These are phyloP conservation scores for Crematogaster levior DNA, from an alignment of 2,888 invertebrate genomes.

Conservation along the genomic window DNA sequence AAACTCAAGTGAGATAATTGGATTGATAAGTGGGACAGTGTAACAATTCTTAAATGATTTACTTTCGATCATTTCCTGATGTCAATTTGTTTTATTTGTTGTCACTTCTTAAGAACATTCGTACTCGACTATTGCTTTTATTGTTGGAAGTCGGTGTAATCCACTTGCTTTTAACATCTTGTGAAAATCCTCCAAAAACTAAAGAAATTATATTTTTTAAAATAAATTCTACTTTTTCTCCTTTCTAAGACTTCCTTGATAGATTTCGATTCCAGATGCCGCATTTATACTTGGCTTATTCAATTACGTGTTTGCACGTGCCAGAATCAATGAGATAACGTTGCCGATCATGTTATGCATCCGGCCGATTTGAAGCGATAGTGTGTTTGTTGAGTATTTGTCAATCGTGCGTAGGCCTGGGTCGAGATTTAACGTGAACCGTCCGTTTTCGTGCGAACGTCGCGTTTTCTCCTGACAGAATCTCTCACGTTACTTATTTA, in stretches of 20 bases:
- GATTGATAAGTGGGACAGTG: not conserved
- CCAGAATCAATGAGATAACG: slow-evolving; percentile 4
- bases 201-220: not conserved
- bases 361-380: slow-evolving; percentile 48
- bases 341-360: slow-evolving; percentile 34
- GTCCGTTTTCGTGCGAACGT: slow-evolving; percentile 8
- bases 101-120: not conserved
- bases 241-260: not conserved
- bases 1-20: not conserved
- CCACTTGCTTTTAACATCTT: not conserved
- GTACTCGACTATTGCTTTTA: not conserved
- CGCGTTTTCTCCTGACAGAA: not conserved
- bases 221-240: not conserved
- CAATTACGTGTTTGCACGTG: slow-evolving; percentile 28
- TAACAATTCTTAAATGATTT: not conserved
- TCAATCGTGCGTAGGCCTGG: slow-evolving; percentile 46
- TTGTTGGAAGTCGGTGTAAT: not conserved
- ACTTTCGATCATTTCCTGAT: slow-evolving; percentile 4
- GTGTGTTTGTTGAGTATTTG: slow-evolving; percentile 24
- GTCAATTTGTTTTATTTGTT: not conserved
- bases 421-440: slow-evolving; percentile 34
- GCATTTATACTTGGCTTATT: slow-evolving; percentile 18
- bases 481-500: not conserved
- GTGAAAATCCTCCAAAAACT: not conserved
- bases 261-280: slow-evolving; percentile 18